Conservation (phyloP, 2,113 vertebrate genomes). For the Ellobius talpinus region DNA sequence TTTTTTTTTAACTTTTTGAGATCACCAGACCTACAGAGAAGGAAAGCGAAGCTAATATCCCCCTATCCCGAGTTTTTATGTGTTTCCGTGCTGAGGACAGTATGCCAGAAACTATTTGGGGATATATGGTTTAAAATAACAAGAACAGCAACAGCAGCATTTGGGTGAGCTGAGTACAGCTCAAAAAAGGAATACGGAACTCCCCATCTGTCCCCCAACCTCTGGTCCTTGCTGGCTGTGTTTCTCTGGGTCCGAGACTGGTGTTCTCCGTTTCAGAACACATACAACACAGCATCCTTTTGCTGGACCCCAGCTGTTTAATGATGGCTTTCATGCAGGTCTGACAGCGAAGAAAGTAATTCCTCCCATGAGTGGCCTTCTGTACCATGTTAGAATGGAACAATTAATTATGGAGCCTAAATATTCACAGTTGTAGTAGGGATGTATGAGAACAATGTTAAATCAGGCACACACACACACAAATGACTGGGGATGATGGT, state of each 20-base stretch:
- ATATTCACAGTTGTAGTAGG: not conserved
- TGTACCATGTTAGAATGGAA: not conserved
- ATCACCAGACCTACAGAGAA: not conserved
- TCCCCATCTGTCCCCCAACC: not conserved
- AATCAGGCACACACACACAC: not conserved
- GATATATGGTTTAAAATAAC: slow-evolving; percentile 46
- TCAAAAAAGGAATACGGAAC: not conserved
- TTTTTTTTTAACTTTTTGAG: not conserved
- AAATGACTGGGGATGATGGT: not conserved
- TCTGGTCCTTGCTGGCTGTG: rapidly evolving
- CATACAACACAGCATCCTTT: not conserved
- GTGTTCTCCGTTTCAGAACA: not conserved
- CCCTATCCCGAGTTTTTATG: slow-evolving; percentile 60
- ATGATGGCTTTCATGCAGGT: not conserved
- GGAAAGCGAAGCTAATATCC: slow-evolving; percentile 13
- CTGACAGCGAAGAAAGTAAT: not conserved
- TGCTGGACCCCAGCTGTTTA: not conserved
- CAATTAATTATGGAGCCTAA: not conserved
- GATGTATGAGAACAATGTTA: not conserved
- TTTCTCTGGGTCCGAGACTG: not conserved
- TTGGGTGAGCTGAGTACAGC: not conserved
- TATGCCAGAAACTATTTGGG: slow-evolving; percentile 64
- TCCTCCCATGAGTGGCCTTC: not conserved
- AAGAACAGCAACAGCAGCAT: slow-evolving; percentile 40
- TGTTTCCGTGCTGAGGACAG: slow-evolving; percentile 34